Evolutionary conservation across 2,888 invertebrate genomes (phyloP).

Genomic region (Hybos culiciformis): DNA sequence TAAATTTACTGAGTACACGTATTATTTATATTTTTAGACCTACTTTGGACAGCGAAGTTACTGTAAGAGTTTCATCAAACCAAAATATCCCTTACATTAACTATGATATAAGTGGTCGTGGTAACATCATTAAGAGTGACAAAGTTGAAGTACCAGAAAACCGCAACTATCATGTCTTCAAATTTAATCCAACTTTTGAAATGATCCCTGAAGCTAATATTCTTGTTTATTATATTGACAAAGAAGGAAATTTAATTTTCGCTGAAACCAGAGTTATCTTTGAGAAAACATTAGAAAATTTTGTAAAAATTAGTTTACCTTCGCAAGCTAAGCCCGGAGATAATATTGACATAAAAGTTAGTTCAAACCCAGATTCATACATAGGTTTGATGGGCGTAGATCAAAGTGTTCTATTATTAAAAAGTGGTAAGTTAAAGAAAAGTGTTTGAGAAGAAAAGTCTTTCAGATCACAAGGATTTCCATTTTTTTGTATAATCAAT

Average conservation of each 20-base stretch:
- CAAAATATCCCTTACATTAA: conserved; percentile 58
- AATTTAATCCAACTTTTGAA: conserved; percentile 59
- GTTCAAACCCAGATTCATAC: conserved; percentile 72
- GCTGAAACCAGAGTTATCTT: conserved; percentile 70
- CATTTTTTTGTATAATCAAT: too few species aligned
- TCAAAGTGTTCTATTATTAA: conserved; percentile 60
- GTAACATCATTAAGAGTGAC: conserved; percentile 65
- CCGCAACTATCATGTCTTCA: conserved; percentile 26
- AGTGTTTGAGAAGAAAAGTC: too few species aligned
- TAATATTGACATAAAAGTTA: conserved; percentile 60
- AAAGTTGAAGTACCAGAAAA: conserved; percentile 43
- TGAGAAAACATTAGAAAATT: conserved; percentile 64
- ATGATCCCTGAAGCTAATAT: conserved; percentile 76
- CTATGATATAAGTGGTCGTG: conserved; percentile 69
- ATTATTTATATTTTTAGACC: conserved; percentile 32
- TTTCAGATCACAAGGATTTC: too few species aligned
- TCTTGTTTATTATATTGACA: conserved; percentile 63
- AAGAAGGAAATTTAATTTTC: conserved; percentile 63
- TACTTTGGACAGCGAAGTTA: conserved; percentile 52
- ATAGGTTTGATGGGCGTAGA: conserved; percentile 82
- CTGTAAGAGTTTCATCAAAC: conserved; percentile 61
- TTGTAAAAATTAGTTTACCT: conserved; percentile 54
- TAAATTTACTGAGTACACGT: background rate
- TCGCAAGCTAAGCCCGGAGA: conserved; percentile 61
- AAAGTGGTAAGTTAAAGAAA: conserved; percentile 49